These are phyloP conservation scores for Dasyprocta punctata DNA, from an alignment of 2,113 vertebrate genomes.

Conservation along the genomic window DNA sequence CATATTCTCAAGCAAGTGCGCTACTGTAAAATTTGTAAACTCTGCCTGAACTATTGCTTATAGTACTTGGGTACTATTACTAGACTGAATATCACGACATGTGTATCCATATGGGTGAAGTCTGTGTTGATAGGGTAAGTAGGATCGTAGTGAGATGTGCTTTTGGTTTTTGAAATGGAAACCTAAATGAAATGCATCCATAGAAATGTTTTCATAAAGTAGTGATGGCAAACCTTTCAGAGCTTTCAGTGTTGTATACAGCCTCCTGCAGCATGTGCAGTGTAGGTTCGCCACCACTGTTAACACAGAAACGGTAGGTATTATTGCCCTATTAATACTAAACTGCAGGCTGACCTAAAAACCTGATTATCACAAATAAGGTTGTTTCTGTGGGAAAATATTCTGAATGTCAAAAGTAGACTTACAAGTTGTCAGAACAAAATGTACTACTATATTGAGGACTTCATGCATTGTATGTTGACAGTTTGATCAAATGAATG, in stretches of 20 bases:
- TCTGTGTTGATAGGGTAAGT: background rate
- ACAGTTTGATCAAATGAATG: background rate
- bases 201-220: background rate
- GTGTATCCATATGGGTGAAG: background rate
- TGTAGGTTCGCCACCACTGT: background rate
- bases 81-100: background rate
- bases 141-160: background rate
- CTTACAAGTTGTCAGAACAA: background rate
- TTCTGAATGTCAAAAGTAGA: background rate
- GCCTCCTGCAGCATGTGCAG: background rate
- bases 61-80: background rate
- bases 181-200: background rate
- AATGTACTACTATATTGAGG: background rate
- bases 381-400: conserved; percentile 32
- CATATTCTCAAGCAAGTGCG: background rate
- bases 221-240: background rate
- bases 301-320: background rate
- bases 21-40: background rate
- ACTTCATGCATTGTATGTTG: background rate
- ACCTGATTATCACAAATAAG: background rate
- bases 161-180: background rate
- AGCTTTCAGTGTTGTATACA: background rate
- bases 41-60: background rate
- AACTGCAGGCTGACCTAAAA: background rate
- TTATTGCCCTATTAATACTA: background rate